These are phyloP conservation scores for Sialis lutaria DNA, from an alignment of 2,888 invertebrate genomes.

Conservation along the genomic window DNA sequence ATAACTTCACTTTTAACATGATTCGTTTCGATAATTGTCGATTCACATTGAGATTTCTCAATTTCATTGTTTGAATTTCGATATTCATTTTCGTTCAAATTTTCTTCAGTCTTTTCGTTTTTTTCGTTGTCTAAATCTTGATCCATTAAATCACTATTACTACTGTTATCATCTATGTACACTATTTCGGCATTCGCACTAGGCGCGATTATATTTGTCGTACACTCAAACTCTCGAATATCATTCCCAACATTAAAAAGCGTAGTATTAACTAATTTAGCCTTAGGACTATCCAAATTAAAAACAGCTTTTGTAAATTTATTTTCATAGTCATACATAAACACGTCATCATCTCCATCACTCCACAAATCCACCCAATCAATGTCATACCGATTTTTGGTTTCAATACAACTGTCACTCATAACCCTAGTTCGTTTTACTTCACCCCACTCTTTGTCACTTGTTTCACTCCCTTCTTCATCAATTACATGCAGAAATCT, in stretches of 20 bases:
- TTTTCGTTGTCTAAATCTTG: slow-evolving; percentile 24
- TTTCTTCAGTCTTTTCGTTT: slow-evolving; percentile 27
- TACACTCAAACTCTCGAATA: slow-evolving; percentile 23
- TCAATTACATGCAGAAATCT: slow-evolving; percentile 59
- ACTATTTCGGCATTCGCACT: slow-evolving; percentile 40
- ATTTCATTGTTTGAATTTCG: neutral
- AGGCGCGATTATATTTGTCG: slow-evolving; percentile 19
- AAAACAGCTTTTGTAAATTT: slow-evolving; percentile 29
- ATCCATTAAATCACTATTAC: slow-evolving; percentile 41
- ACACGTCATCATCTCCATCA: slow-evolving; percentile 32
- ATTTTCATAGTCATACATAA: slow-evolving; percentile 23
- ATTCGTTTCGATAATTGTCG: neutral
- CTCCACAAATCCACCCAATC: slow-evolving; percentile 3
- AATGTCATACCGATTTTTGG: slow-evolving; percentile 3
- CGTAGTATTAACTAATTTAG: slow-evolving; percentile 11
- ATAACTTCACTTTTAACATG: too few species aligned
- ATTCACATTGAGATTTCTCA: neutral
- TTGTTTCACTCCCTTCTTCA: slow-evolving; percentile 56
- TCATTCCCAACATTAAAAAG: slow-evolving; percentile 25
- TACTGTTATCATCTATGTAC: slow-evolving; percentile 47
- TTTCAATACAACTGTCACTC: slow-evolving; percentile 15
- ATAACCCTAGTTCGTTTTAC: slow-evolving; percentile 12
- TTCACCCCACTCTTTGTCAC: slow-evolving; percentile 31
- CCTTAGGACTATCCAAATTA: slow-evolving; percentile 23
- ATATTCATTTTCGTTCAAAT: slow-evolving; percentile 5